Base-by-base conservation (phyloP, 2,797 vertebrate species). In the Brachymystax lenok region DNA sequence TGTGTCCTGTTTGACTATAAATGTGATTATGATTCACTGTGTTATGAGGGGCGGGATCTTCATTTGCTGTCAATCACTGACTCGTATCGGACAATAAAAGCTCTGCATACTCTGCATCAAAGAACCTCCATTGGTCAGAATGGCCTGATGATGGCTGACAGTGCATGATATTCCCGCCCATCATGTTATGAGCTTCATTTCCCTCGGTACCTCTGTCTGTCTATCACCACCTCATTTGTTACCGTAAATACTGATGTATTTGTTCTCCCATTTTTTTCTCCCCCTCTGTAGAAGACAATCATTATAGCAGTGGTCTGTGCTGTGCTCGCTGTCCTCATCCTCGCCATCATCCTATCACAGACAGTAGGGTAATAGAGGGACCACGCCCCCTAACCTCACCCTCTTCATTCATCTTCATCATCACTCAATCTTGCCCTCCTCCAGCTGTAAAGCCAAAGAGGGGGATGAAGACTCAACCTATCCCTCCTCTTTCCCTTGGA, bases 291-390 rank as follows among this genome's bases (percentile, higher is more conserved):
- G 94, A 94, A 93, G 80, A 88, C 79, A 71, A 88, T 92, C 86
- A 86, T 92, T 77, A 76, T 93, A 74, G 85, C 80, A 69, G 92
- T 84, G 50, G 71, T 85, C 82, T 89, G 85, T 85, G 82, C 82
- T 46, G 90, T 93, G 79, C 54, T 92, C 73, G 61, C 81, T 73
- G 3, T 90, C 84, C 74, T 92, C 87, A 64, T 94, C 86, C 46
- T 94, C 77, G 85, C 87, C 80, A 71, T 93, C 88, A 83, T 93
- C 85, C 82, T 95, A 86, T 87, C 88, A 33, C 86, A 89, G 79
- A 89, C 88, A 46, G 8, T 92, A 8, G 56, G 56, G 5, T 19
- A 61, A 74, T 90, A 86, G 79, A 75, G 73, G 83, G 79, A 86
- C 66, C 69, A 64, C 59, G 30, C 73, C 27, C 63, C 67, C 61